Conservation (phyloP, 2,888 invertebrate genomes). For the Thysanoteuthis rhombus region DNA sequence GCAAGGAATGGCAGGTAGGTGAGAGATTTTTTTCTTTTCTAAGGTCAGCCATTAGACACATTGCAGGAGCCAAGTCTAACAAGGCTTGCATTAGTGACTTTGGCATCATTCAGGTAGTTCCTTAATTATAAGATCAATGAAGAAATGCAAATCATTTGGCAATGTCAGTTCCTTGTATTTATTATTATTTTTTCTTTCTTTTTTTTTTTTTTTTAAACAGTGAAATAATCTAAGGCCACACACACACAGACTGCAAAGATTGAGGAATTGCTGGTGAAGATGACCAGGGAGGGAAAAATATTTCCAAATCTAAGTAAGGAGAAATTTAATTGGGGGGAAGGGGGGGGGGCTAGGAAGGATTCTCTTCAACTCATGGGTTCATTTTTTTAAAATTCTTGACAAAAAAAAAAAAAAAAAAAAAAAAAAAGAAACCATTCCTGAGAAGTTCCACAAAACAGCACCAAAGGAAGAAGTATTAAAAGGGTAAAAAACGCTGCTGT, state of each 20-base stretch:
- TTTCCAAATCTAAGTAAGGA: neutral
- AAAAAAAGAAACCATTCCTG: neutral
- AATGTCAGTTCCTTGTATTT: neutral
- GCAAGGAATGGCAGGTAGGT: neutral
- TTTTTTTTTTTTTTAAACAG: neutral
- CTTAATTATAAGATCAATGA: neutral
- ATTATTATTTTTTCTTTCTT: neutral
- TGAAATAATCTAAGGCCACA: neutral
- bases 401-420: too few relatives aligned
- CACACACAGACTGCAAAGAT: constrained; percentile 12
- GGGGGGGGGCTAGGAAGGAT: too few relatives aligned
- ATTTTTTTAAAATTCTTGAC: neutral
- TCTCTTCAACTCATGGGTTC: neutral
- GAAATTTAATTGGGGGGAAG: neutral
- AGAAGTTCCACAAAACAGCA: neutral
- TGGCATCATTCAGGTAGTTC: neutral
- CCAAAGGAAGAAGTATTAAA: neutral
- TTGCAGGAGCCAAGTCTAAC: neutral
- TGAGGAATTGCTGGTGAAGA: neutral
- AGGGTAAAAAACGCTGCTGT: neutral
- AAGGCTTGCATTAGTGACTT: neutral
- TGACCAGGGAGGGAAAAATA: neutral
- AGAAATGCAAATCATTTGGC: neutral
- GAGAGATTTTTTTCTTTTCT: neutral
- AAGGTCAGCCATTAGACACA: neutral